Evolutionary conservation across 2,113 vertebrate species (phyloP).

Genomic region (Heptranchias perlo): DNA sequence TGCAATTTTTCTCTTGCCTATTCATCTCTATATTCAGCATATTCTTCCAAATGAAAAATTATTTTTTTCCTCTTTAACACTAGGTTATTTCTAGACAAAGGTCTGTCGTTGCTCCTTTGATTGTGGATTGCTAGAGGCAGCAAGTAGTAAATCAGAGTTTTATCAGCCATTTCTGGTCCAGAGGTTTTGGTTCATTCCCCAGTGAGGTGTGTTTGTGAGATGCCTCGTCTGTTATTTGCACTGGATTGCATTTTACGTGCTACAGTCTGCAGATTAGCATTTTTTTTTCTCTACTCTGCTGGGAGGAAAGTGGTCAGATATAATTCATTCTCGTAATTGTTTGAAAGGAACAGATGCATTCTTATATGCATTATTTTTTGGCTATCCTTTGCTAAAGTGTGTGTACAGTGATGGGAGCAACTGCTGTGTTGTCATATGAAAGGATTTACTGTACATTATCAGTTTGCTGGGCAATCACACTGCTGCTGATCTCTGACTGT

Average conservation of each 20-base stretch:
- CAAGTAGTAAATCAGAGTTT: conserved; percentile 31
- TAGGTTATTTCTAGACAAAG: background rate
- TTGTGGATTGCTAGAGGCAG: conserved; percentile 18
- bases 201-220: conserved; percentile 33
- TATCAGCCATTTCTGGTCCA: conserved; percentile 31
- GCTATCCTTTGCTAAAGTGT: background rate
- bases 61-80: background rate
- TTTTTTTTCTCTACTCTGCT: background rate
- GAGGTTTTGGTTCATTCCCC: conserved; percentile 14
- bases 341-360: background rate
- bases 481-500: conserved; percentile 25
- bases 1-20: background rate
- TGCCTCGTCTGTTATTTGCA: conserved; percentile 13
- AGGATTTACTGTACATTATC: conserved; percentile 22
- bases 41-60: background rate
- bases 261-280: conserved; percentile 23
- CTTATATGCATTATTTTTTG: background rate
- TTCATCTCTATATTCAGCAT: background rate
- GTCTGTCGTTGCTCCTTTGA: background rate
- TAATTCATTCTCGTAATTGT: background rate
- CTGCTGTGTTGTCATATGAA: background rate
- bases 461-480: conserved; percentile 7
- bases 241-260: background rate
- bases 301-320: background rate
- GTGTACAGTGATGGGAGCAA: background rate